Percentiles rank a stretch among this genome's conserved stretches.
Conservation (phyloP, 2,113 vertebrate species). For the Damaliscus lunatus region DNA sequence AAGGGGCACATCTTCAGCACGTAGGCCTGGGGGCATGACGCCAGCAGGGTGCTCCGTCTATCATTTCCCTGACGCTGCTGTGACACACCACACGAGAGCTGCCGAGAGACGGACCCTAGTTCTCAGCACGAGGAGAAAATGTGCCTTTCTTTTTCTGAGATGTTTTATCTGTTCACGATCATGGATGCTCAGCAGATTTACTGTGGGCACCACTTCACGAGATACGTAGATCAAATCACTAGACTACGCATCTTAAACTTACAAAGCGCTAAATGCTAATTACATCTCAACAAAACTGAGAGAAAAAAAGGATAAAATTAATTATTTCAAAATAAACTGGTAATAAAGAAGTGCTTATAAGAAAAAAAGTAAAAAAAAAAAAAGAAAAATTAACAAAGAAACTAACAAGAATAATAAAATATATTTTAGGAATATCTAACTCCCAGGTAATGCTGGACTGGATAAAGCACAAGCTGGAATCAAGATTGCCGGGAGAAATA, state of each 20-base stretch:
- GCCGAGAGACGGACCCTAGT: background rate
- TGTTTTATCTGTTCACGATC: background rate
- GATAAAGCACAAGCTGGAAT: background rate
- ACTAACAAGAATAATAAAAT: background rate
- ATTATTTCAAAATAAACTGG: background rate
- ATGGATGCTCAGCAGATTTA: background rate
- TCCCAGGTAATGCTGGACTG: background rate
- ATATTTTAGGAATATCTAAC: background rate
- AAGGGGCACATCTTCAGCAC: background rate
- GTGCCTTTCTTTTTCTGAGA: background rate
- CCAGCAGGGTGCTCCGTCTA: fast-evolving
- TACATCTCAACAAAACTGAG: background rate
- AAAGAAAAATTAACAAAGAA: background rate
- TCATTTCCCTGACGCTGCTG: background rate
- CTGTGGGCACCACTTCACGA: background rate
- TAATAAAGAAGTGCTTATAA: background rate
- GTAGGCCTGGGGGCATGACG: fast-evolving
- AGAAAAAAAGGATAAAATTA: background rate
- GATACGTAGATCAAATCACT: background rate
- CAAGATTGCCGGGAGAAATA: background rate
- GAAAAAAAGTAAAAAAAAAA: background rate
- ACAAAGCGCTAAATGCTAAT: too few species aligned
- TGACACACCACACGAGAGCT: fast-evolving
- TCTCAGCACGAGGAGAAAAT: background rate
- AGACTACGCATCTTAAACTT: too few species aligned